These are phyloP conservation scores for Phaetusa simplex DNA, from an alignment of 2,113 vertebrate genomes.

Conservation along the genomic window DNA sequence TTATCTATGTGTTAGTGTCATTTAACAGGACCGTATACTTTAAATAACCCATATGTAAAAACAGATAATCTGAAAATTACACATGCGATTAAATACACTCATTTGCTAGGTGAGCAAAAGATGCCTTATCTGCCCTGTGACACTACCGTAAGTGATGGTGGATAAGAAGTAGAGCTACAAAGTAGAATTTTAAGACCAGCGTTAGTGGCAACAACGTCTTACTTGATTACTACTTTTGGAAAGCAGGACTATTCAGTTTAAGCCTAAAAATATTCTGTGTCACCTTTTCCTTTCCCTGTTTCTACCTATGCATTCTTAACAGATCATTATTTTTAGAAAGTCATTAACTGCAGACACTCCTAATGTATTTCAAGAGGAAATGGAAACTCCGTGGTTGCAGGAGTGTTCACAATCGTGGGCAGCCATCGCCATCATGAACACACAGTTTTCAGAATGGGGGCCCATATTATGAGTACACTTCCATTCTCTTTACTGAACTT, in stretches of 20 bases:
- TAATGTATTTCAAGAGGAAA: neutral
- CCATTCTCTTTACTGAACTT: neutral
- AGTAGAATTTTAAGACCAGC: neutral
- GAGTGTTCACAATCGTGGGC: neutral
- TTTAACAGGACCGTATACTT: neutral
- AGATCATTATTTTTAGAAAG: neutral
- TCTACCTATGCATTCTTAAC: neutral
- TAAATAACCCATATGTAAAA: neutral
- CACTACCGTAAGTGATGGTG: neutral
- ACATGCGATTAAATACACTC: neutral
- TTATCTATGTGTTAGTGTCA: fast-evolving
- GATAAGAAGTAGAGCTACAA: neutral
- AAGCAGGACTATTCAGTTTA: neutral
- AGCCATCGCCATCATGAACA: neutral
- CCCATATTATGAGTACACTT: neutral
- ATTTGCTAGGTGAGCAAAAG: neutral
- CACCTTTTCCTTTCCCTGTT: neutral
- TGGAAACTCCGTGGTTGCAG: neutral
- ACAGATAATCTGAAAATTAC: neutral
- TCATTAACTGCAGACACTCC: neutral
- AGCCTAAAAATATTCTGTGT: neutral
- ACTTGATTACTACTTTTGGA: neutral
- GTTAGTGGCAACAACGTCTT: neutral
- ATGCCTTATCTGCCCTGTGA: neutral
- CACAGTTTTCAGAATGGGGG: neutral